These are phyloP conservation scores for Hydrotaea cyrtoneurina DNA, from an alignment of 2,888 invertebrate species.

Conservation along the genomic window DNA sequence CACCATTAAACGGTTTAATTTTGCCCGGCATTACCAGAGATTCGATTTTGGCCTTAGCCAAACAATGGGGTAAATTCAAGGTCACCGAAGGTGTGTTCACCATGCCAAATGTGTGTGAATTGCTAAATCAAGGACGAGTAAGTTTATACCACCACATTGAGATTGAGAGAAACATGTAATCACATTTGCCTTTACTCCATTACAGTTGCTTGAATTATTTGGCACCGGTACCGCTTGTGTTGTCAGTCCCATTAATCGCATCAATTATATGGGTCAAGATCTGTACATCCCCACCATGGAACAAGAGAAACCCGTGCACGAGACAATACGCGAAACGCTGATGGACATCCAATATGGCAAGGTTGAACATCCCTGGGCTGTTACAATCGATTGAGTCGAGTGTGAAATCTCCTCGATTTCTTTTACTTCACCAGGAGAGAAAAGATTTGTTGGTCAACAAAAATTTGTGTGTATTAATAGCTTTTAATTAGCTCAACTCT, in stretches of 20 bases:
- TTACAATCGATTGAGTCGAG: slow-evolving; percentile 82
- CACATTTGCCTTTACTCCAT: slow-evolving; percentile 38
- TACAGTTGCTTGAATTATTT: slow-evolving; percentile 95
- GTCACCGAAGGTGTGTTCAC: slow-evolving; percentile 90
- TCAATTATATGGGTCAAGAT: slow-evolving; percentile 88
- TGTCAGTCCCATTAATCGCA: slow-evolving; percentile 94
- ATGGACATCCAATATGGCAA: slow-evolving; percentile 95
- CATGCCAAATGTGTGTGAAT: slow-evolving; percentile 90
- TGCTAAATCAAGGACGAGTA: slow-evolving; percentile 91
- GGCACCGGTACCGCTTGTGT: slow-evolving; percentile 99
- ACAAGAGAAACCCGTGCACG: slow-evolving; percentile 88
- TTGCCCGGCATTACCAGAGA: slow-evolving; percentile 96
- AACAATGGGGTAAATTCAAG: slow-evolving; percentile 92
- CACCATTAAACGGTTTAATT: slow-evolving; percentile 95
- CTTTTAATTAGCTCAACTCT: slow-evolving; percentile 38
- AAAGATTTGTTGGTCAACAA: slow-evolving; percentile 43
- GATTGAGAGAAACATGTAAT: background rate
- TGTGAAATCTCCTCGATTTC: background rate
- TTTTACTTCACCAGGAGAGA: slow-evolving; percentile 42
- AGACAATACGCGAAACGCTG: slow-evolving; percentile 88
- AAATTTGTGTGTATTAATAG: slow-evolving; percentile 76
- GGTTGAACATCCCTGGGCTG: slow-evolving; percentile 90
- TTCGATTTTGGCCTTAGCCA: slow-evolving; percentile 90
- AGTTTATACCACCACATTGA: slow-evolving; percentile 79
- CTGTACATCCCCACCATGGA: slow-evolving; percentile 88